These are phyloP conservation scores for Acromyrmex echinatior DNA, from an alignment of 1,140 invertebrate genomes.

Conservation along the genomic window DNA sequence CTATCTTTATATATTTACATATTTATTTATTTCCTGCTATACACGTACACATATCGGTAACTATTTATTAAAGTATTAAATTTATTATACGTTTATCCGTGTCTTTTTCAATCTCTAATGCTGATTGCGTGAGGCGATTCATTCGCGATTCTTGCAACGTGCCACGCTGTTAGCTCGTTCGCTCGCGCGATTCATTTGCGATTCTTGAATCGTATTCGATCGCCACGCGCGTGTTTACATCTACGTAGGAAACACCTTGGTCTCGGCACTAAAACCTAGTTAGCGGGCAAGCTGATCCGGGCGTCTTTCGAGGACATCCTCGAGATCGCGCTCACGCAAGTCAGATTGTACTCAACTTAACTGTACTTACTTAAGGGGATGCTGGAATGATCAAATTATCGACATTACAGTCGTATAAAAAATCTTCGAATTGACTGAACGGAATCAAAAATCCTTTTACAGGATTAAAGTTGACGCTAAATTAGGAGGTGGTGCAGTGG, in stretches of 20 bases:
- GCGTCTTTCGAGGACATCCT: constrained; percentile 61
- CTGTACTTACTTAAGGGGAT: not conserved
- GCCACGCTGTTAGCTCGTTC: not conserved
- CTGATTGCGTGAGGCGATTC: constrained; percentile 30
- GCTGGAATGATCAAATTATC: no score
- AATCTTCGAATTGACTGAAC: no score
- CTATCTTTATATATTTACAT: no score
- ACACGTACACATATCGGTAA: not conserved
- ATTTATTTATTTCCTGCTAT: not conserved
- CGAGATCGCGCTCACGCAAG: constrained; percentile 26
- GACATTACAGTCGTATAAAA: no score
- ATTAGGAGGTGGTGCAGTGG: no score
- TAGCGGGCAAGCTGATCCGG: constrained; percentile 32
- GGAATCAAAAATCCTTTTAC: no score
- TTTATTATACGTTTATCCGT: no score
- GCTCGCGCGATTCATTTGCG: constrained; percentile 43
- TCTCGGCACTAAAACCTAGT: constrained; percentile 71
- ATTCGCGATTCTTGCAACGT: constrained; percentile 40
- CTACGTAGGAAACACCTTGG: constrained; percentile 69
- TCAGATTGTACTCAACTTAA: not conserved
- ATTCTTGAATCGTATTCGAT: constrained; percentile 41
- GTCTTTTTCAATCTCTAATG: not conserved
- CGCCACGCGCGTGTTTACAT: constrained; percentile 57
- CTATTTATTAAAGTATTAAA: not conserved
- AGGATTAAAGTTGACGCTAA: no score